Conservation (phyloP, 2,113 vertebrate species). For the Halcyon malimbica region DNA sequence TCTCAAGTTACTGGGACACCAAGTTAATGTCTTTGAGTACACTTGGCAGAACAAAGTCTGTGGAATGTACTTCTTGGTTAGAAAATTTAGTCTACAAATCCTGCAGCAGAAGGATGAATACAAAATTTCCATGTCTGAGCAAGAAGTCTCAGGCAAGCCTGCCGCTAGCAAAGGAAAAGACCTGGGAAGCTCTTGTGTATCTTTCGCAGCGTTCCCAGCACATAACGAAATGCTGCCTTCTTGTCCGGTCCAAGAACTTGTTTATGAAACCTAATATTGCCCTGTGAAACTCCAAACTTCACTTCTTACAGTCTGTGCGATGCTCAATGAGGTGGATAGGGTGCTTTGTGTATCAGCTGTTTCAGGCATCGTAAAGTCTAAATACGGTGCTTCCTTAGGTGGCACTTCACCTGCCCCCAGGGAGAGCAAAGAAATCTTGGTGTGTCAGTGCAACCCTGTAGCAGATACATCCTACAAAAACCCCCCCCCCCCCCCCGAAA, state of each 20-base stretch:
- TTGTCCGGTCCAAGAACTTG: not conserved
- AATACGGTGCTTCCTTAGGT: not conserved
- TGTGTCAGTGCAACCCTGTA: not conserved
- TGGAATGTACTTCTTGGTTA: not conserved
- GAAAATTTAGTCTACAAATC: not conserved
- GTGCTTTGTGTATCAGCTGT: conserved; percentile 28
- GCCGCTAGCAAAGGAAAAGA: not conserved
- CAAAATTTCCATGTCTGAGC: not conserved
- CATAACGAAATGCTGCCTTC: not conserved
- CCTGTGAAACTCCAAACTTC: not conserved
- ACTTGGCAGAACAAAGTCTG: conserved; percentile 21
- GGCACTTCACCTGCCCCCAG: not conserved
- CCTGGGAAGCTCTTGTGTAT: not conserved
- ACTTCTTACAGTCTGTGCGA: not conserved
- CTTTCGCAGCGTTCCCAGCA: not conserved
- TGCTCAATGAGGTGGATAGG: not conserved
- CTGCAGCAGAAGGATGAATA: not conserved
- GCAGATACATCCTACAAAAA: conserved; percentile 9
- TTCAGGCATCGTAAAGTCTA: not conserved
- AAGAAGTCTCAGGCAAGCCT: not conserved
- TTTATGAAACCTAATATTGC: conserved; percentile 43
- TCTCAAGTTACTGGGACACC: conserved; percentile 51
- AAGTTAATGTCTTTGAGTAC: not conserved
- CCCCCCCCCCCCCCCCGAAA: too few relatives aligned
- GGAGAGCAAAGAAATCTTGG: not conserved